Percentiles rank a stretch among this genome's conserved stretches.
Evolutionary conservation across 1,140 invertebrate genomes (phyloP).

Genomic region (Zaprionus camerounensis): DNA sequence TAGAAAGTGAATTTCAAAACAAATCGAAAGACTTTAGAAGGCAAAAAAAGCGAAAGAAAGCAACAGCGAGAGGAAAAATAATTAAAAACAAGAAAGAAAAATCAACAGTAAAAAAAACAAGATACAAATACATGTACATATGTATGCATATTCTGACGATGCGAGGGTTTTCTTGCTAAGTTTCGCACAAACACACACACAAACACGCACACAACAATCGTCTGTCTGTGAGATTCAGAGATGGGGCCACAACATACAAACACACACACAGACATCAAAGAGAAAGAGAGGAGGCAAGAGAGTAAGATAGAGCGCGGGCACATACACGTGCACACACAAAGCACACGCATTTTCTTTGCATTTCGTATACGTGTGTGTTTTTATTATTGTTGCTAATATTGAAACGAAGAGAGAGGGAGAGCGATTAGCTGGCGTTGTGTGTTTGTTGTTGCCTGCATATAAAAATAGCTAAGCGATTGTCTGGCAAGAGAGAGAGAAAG

Average conservation of each 20-base stretch:
- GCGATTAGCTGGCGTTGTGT: conserved; percentile 16
- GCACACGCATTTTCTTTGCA: conserved; percentile 69
- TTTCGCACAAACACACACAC: conserved; percentile 38
- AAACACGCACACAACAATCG: conserved; percentile 19
- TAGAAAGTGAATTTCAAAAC: conserved; percentile 46
- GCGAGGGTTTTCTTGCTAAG: conserved; percentile 29
- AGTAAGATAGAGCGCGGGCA: not conserved
- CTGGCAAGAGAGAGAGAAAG: conserved; percentile 17
- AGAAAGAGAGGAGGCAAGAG: not conserved
- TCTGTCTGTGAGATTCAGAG: conserved; percentile 1
- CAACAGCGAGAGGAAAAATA: conserved; percentile 29
- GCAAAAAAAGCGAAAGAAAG: conserved; percentile 34
- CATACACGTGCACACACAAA: conserved; percentile 14
- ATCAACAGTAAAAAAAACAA: not conserved
- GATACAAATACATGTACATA: not conserved
- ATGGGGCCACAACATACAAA: conserved; percentile 6
- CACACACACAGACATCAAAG: not conserved
- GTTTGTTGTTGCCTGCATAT: conserved; percentile 41
- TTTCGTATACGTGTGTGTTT: conserved; percentile 52
- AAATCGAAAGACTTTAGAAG: conserved; percentile 12
- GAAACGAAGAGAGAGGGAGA: conserved; percentile 48
- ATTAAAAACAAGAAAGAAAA: not conserved
- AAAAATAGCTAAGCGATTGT: conserved; percentile 61
- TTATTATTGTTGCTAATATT: conserved; percentile 74
- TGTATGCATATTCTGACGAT: conserved; percentile 18